phyloP scores from a whole-genome alignment of 2,888 invertebrate species.

The Hymenopus coronatus region DNA sequence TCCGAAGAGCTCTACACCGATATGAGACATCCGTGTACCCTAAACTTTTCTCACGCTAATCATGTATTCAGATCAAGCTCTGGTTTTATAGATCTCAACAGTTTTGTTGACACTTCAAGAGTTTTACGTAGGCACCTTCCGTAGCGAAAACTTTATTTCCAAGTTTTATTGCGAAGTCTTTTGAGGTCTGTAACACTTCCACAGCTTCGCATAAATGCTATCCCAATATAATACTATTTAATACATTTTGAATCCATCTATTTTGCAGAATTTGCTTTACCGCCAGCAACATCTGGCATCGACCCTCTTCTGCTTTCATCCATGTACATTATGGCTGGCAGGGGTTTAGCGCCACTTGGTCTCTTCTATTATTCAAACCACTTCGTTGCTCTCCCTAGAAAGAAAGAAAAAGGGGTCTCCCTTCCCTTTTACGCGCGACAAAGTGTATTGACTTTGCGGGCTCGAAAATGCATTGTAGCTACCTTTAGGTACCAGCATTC shows the following conservation, averaged over 20 bases:
- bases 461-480: neutral
- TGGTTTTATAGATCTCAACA: no score
- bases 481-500: neutral
- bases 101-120: no score
- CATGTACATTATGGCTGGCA: conserved; percentile 5
- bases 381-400: neutral
- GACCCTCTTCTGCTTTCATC: neutral
- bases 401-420: neutral
- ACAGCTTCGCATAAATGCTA: no score
- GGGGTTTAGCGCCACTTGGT: neutral
- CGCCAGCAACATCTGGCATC: neutral
- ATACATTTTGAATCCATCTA: neutral
- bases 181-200: no score
- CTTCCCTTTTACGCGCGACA: neutral
- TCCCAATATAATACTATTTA: neutral
- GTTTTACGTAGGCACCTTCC: no score
- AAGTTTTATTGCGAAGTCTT: no score
- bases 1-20: no score
- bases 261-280: neutral
- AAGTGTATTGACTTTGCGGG: conserved; percentile 13
- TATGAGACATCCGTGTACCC: no score
- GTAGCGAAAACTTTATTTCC: no score
- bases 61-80: no score
- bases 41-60: no score
- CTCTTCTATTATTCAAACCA: conserved; percentile 12